A percentile compares a stretch with the other conserved stretches of the same genome.
Conservation (phyloP, 2,888 invertebrate genomes). For the Agonopterix arenella region DNA sequence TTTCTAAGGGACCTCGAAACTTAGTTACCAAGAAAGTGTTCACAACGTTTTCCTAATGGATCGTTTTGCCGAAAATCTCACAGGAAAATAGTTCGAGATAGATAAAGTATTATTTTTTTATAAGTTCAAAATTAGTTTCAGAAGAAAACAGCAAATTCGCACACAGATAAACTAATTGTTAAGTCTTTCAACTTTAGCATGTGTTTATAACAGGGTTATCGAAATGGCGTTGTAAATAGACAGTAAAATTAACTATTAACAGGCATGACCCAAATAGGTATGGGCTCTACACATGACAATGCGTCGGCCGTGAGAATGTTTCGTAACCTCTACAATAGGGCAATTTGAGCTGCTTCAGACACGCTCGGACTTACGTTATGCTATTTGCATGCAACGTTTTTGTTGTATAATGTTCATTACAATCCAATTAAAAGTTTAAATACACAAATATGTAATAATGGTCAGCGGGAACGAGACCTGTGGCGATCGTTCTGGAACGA, state of each 20-base stretch:
- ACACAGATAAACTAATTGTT: too few relatives aligned
- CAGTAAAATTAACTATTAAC: slow-evolving; percentile 7
- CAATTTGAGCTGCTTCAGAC: slow-evolving; percentile 53
- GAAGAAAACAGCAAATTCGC: too few relatives aligned
- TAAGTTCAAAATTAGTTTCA: too few relatives aligned
- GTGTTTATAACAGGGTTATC: too few relatives aligned
- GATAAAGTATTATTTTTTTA: too few relatives aligned
- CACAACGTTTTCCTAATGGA: too few relatives aligned
- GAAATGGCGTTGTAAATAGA: slow-evolving; percentile 3
- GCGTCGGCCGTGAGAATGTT: slow-evolving; percentile 10
- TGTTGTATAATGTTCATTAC: slow-evolving; percentile 32
- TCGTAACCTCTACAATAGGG: slow-evolving; percentile 24
- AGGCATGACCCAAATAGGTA: slow-evolving; percentile 8
- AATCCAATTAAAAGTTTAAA: slow-evolving; percentile 22
- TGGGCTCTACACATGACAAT: slow-evolving; percentile 10
- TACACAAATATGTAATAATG: neutral
- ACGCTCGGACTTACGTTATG: slow-evolving; percentile 47
- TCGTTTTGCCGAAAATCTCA: too few relatives aligned
- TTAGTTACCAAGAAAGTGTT: too few relatives aligned
- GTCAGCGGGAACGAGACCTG: neutral
- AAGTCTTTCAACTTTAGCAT: too few relatives aligned
- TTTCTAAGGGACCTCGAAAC: too few relatives aligned
- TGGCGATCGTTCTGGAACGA: neutral
- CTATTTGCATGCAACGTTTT: slow-evolving; percentile 31
- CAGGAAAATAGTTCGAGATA: too few relatives aligned